A percentile compares a stretch with the other conserved stretches of the same genome.
phyloP scores from a whole-genome alignment of 2,888 invertebrate species.

The Tenthredo amoena region DNA sequence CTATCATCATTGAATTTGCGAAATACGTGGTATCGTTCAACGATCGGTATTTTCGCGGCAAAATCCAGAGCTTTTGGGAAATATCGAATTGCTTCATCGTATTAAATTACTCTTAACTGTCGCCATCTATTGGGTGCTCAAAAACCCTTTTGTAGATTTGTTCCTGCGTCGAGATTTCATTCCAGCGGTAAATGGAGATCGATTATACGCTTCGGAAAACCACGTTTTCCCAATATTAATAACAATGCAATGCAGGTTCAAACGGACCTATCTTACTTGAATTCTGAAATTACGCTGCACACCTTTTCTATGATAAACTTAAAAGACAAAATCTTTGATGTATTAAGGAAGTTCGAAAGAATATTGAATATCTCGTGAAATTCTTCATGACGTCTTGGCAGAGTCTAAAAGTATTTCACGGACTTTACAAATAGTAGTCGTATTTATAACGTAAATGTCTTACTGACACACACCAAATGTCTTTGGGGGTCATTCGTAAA shows the following conservation, averaged over 20 bases:
- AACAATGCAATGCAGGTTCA: background rate
- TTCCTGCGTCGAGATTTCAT: conserved; percentile 5
- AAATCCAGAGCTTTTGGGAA: background rate
- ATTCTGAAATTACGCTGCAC: background rate
- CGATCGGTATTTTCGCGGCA: background rate
- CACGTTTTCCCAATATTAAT: background rate
- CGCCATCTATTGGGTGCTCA: conserved; percentile 33
- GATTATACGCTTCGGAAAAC: conserved; percentile 2
- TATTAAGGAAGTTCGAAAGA: background rate
- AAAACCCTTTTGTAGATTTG: background rate
- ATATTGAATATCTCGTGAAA: background rate
- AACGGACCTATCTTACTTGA: background rate
- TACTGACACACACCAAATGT: background rate
- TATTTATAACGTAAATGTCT: background rate
- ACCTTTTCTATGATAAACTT: background rate
- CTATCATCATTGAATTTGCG: background rate
- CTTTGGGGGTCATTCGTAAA: background rate
- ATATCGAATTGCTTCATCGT: background rate
- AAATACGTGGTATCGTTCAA: background rate
- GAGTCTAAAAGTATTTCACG: background rate
- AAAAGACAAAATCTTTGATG: background rate
- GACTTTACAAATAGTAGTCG: background rate
- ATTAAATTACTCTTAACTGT: background rate
- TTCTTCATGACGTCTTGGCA: background rate
- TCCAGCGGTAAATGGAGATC: background rate